phyloP scores from a whole-genome alignment of 2,113 vertebrate genomes.

The Fulica atra region DNA sequence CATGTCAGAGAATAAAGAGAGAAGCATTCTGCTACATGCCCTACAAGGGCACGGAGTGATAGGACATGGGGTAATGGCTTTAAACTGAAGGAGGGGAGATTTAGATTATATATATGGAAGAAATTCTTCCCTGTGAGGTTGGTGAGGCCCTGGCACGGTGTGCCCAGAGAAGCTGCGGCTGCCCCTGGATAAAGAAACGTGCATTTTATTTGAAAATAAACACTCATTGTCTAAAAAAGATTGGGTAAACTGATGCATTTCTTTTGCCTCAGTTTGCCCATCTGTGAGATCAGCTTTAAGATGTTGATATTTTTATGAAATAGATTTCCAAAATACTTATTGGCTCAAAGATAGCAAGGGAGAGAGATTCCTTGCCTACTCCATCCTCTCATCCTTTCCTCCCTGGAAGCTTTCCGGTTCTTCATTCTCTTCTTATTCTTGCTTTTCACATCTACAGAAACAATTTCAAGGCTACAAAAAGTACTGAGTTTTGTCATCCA shows the following conservation, averaged over 20 bases:
- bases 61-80: no score
- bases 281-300: constrained; percentile 6
- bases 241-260: neutral
- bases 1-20: neutral
- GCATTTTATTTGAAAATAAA: neutral
- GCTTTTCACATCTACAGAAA: neutral
- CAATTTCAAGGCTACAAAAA: neutral
- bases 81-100: no score
- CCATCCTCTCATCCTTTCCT: neutral
- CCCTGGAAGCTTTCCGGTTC: neutral
- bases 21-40: neutral
- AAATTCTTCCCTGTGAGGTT: no score
- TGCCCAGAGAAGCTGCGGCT: no score
- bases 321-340: neutral
- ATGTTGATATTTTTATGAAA: neutral
- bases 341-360: neutral
- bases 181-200: neutral
- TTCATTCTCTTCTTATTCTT: neutral
- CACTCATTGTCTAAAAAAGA: neutral
- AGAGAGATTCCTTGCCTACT: neutral
- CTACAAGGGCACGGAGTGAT: no score
- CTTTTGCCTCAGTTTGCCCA: neutral
- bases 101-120: no score
- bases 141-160: no score
- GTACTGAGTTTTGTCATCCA: neutral